Conservation (phyloP, 1,140 invertebrate species). For the Calliphora vicina region DNA sequence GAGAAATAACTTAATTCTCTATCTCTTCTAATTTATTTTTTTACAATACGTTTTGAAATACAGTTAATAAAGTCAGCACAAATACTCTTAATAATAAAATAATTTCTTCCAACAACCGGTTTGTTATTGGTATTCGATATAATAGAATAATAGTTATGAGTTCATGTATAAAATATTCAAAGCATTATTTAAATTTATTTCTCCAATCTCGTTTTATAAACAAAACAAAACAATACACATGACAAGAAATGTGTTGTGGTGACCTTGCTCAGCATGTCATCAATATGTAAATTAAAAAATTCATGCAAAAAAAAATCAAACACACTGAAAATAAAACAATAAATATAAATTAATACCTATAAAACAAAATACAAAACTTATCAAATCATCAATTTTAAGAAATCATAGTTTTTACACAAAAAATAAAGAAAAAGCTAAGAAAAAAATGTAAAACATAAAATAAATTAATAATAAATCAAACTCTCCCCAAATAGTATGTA, state of each 20-base stretch:
- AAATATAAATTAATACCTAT: neutral
- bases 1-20: too few species aligned
- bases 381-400: neutral
- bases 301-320: neutral
- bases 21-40: too few species aligned
- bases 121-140: neutral
- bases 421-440: neutral
- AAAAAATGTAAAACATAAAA: neutral
- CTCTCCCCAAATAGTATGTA: neutral
- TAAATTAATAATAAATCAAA: neutral
- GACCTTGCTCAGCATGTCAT: slow-evolving; percentile 15
- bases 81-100: neutral
- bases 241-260: neutral
- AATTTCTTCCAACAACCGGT: neutral
- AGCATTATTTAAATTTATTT: neutral
- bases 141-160: neutral
- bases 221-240: neutral
- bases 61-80: too few species aligned
- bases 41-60: too few species aligned
- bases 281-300: slow-evolving; percentile 6
- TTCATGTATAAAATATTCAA: neutral
- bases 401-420: neutral
- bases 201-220: neutral
- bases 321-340: neutral
- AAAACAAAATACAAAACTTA: neutral